These are phyloP conservation scores for Drosophila falleni DNA, from an alignment of 2,888 invertebrate species.

Conservation along the genomic window DNA sequence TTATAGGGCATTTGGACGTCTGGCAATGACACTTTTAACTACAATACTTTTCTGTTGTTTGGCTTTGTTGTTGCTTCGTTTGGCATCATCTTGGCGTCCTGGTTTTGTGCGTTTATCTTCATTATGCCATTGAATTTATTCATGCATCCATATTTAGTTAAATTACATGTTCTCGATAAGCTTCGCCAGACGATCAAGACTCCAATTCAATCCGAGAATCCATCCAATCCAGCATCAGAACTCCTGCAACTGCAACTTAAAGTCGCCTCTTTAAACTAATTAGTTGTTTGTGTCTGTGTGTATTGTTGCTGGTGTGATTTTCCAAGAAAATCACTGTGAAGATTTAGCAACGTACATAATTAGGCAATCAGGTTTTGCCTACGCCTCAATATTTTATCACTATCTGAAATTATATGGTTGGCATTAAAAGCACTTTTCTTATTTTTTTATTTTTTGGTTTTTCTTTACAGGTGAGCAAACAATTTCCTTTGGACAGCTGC, in stretches of 20 bases:
- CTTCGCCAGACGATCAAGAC: constrained; percentile 14
- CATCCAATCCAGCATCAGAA: constrained; percentile 6
- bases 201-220: constrained; percentile 10
- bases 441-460: constrained; percentile 17
- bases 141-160: constrained; percentile 75
- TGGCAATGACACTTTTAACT: neutral
- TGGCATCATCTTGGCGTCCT: constrained; percentile 34
- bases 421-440: constrained; percentile 29
- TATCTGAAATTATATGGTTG: constrained; percentile 53
- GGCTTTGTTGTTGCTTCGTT: constrained; percentile 24
- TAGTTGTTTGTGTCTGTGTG: constrained; percentile 56
- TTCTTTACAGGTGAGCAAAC: constrained; percentile 70
- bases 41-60: constrained; percentile 1
- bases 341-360: constrained; percentile 49
- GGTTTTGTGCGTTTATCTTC: constrained; percentile 68
- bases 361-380: constrained; percentile 42
- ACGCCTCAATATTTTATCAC: constrained; percentile 16
- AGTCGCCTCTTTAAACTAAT: constrained; percentile 63
- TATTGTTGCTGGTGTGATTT: constrained; percentile 35
- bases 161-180: constrained; percentile 76
- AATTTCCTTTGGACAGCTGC: constrained; percentile 39
- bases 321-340: constrained; percentile 47
- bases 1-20: constrained; percentile 22
- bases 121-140: constrained; percentile 77
- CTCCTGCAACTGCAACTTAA: constrained; percentile 20